Conservation (phyloP, 2,888 invertebrate species). For the Melieria picta region DNA sequence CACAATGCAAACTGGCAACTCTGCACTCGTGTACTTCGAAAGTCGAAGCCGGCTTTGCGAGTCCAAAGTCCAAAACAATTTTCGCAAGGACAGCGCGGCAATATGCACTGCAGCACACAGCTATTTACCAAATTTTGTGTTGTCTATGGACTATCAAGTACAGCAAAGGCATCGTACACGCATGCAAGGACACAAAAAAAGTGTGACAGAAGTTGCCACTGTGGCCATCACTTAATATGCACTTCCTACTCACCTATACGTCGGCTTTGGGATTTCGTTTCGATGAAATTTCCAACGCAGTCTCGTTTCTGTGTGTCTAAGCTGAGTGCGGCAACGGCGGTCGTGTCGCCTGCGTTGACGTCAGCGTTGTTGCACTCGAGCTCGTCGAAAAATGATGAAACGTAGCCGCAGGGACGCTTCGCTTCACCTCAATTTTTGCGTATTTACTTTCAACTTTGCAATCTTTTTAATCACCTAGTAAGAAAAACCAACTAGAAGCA, state of each 20-base stretch:
- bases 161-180: no score
- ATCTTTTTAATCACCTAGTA: not conserved
- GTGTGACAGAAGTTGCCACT: no score
- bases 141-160: no score
- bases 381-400: not conserved
- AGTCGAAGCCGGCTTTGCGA: slow-evolving; percentile 26
- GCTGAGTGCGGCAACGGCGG: not conserved
- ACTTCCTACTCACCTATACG: not conserved
- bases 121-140: no score
- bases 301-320: no score
- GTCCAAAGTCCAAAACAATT: slow-evolving; percentile 32
- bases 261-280: not conserved
- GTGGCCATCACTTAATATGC: no score
- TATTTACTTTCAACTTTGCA: not conserved
- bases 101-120: no score
- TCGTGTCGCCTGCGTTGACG: not conserved
- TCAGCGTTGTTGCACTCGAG: not conserved
- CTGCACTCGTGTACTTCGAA: not conserved
- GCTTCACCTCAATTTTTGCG: not conserved
- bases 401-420: not conserved
- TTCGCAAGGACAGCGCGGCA: slow-evolving; percentile 1
- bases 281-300: not conserved
- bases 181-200: no score
- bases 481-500: no score
- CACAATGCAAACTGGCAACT: no score